Base-by-base conservation (phyloP, 2,797 vertebrate genomes). In the Tolypeutes matacus region DNA sequence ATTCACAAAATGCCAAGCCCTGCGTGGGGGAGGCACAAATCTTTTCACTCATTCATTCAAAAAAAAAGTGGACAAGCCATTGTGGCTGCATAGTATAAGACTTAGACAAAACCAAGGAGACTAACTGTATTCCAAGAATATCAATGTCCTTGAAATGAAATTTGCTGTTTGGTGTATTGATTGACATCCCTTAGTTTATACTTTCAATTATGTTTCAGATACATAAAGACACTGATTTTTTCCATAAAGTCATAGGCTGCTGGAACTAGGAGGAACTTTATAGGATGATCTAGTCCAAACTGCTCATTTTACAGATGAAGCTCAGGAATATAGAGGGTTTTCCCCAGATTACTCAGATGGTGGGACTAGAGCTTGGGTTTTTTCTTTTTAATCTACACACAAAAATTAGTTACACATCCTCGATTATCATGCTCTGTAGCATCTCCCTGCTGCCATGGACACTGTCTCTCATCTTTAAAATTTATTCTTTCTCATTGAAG, bases 11-110 rank as follows among this genome's bases (percentile, higher is more conserved):
- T 7, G 31, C 84, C 91, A 89, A 95, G 83, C 69, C 64, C 36
- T 65, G 80, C 76, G 29, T 70, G 93, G 89, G 95, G 94, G 97
- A 96, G 84, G 91, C 91, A 96, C 93, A 96, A 70, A 89, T 77
- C 96, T 93, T 95, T 94, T 93, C 96, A 95, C 87, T 95, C 60
- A 88, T 31, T 34, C 17, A 56, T 64, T 82, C 53, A 84, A 93
- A 89, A 80, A 93, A 73, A 94, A 49, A 9, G 77, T 82, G 81
- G 93, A 91, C 56, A 77, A 96, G 81, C 27, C 72, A 87, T 94
- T 89, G 56, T 90, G 75, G 81, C 86, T 80, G 85, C 39, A 62
- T 77, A 88, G 62, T 69, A 31, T 69, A n/a, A 78, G 31, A 76
- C 76, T 82, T n/a, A 51, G 58, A 96, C 53, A 95, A 94, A 86